These are phyloP conservation scores for Eupithecia subfuscata DNA, from an alignment of 2,888 invertebrate species.

Conservation along the genomic window DNA sequence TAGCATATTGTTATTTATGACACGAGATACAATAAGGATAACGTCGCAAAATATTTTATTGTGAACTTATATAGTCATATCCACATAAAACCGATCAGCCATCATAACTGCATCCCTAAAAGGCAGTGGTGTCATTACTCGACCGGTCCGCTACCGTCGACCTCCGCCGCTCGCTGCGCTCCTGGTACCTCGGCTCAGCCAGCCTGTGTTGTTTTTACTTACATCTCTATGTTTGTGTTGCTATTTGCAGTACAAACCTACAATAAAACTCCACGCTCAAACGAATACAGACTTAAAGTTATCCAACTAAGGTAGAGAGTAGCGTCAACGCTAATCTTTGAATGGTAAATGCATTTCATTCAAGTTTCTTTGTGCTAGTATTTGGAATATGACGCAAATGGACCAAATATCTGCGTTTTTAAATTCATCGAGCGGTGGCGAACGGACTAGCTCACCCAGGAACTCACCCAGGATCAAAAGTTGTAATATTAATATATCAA, in stretches of 20 bases:
- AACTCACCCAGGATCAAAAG: not conserved
- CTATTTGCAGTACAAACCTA: slow-evolving; percentile 63
- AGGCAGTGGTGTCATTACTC: slow-evolving; percentile 80
- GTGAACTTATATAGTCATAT: slow-evolving; percentile 50
- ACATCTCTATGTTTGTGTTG: slow-evolving; percentile 71
- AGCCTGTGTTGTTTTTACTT: slow-evolving; percentile 73
- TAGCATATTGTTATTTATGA: not conserved
- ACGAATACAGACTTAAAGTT: slow-evolving; percentile 40
- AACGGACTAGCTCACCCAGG: not conserved
- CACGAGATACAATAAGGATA: not conserved
- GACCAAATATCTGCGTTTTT: slow-evolving; percentile 46
- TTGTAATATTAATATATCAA: not conserved
- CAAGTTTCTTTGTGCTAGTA: slow-evolving; percentile 70
- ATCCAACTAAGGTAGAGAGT: slow-evolving; percentile 42
- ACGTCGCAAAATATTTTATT: not conserved
- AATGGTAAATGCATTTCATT: slow-evolving; percentile 75
- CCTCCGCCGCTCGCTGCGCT: slow-evolving; percentile 65
- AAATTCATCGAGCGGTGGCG: slow-evolving; percentile 26
- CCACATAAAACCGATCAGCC: slow-evolving; percentile 63
- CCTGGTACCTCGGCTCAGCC: slow-evolving; percentile 69
- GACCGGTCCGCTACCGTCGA: slow-evolving; percentile 74
- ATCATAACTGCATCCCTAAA: slow-evolving; percentile 79
- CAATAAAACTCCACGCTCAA: slow-evolving; percentile 42
- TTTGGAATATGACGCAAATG: slow-evolving; percentile 70
- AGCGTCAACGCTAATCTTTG: slow-evolving; percentile 50